Base-by-base conservation (phyloP, 2,797 vertebrate genomes). In the Odontamblyopus lacepedii region DNA sequence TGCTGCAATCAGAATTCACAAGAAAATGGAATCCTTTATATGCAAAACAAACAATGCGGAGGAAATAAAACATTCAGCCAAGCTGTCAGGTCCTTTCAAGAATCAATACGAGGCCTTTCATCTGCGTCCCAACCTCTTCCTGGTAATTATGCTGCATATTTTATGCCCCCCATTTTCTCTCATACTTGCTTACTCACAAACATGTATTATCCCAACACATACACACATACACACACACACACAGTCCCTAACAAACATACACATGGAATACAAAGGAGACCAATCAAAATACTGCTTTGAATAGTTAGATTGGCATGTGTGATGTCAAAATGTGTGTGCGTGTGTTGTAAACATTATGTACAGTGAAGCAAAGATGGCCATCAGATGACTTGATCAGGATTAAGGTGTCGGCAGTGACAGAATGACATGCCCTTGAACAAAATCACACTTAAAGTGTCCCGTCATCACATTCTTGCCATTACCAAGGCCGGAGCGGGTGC, bases 111-210 rank as follows among this genome's bases (percentile, higher is more conserved):
- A 89, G 88, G 87, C 85, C 89, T 94, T 93, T 94, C 91, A 94
- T 93, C 91, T 92, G 90, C 81, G 71, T 91, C 88, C 89, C 91
- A 90, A 90, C 92, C 90, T 93, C 91, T 93, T 93, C 91, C 90
- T 91, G 88, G 91, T 94, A 93, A 93, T 94, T 94, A 94, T 93
- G 87, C 92, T 90, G 92, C 91, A 93, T 93, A 92, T 93, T 92
- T 93, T 92, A 93, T 92, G 80, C 82, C 83, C 82, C 44, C 78
- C 27, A 67, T 67, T 67, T 65, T 67, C 65, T 81, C 81, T 83
- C 32, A 82, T 70, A 78, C 82, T 82, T 83, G 76, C 84, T 84
- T 78, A 85, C 91, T 87, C 91, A 90, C 89, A 92, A 86, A 88
- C 76, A 80, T 80, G 82, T 74, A 78, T 82, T 79, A 74, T 84